phyloP scores from a whole-genome alignment of 2,888 invertebrate species.

The Calameuta filiformis region DNA sequence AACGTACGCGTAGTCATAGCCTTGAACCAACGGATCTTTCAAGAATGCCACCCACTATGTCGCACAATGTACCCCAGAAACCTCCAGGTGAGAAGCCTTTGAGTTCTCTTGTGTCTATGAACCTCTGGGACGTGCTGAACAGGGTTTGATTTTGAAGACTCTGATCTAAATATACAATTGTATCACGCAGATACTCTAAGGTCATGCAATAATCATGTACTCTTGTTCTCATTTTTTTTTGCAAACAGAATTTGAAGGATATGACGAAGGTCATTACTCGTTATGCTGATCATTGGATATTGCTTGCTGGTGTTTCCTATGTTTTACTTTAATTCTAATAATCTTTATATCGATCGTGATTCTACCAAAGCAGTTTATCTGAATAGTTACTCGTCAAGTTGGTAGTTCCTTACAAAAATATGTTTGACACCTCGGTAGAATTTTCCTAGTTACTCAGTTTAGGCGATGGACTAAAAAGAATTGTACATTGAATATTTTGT shows the following conservation, averaged over 20 bases:
- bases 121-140: not conserved
- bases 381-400: not conserved
- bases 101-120: not conserved
- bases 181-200: not conserved
- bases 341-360: not conserved
- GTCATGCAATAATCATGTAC: conserved; percentile 10
- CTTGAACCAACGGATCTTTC: conserved; percentile 65
- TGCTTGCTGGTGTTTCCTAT: not conserved
- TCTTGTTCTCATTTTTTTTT: conserved; percentile 41
- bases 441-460: not conserved
- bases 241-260: conserved; percentile 62
- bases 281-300: conserved; percentile 16
- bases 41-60: conserved; percentile 59
- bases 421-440: not conserved
- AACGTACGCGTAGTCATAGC: conserved; percentile 73
- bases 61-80: conserved; percentile 62
- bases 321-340: not conserved
- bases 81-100: conserved; percentile 61
- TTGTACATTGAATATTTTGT: not conserved
- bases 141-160: not conserved
- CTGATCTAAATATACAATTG: not conserved
- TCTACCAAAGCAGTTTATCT: not conserved
- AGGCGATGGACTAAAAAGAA: not conserved
- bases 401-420: not conserved
- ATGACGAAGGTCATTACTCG: conserved; percentile 63